Base-by-base conservation (phyloP, 2,888 invertebrate genomes). In the Chelonus formosanus region DNA sequence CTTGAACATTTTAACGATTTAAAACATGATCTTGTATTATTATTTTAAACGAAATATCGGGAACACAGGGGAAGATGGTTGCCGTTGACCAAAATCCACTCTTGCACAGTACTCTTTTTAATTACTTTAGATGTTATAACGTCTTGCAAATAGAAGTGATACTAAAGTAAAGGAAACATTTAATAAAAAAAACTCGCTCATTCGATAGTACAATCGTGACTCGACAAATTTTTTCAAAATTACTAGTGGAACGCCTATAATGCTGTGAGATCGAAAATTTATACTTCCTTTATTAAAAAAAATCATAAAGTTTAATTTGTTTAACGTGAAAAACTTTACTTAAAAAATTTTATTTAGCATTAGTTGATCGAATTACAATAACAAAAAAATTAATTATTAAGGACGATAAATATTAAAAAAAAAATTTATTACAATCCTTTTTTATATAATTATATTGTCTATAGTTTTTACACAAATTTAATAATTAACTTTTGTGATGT, bases 401-500 rank as follows among this genome's bases (percentile, higher is more conserved):
- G 66, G 69, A 66, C 68, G 70, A 65, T 60, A 61, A 68, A 65
- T 64, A 66, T 48, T 64, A 68, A 53, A 67, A 63, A 75, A 70
- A 68, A 71, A 71, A 66, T 70, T 72, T 69, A 72, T 75, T 73
- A 48, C n/a, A 54, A 10, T 65, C 47, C 44, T 56, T 47, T 60
- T 71, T 71, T 68, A 74, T 20, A 36, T 57, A 31, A 31, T 8
- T 43, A 32, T 32, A 35, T 20, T 43, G 31, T 50, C 20, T 75
- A 77, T 83, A 83, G 79, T 79, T 83, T 83, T 83, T 83, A 78
- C 80, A 82, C 78, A 69, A 58, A 64, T n/a, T 58, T 65, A 68
- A 63, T 36, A 48, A 63, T 60, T 34, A 68, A 66, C 58, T 60
- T 50, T 56, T 65, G 67, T 65, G 63, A 71, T 70, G 61, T 71